Percentiles rank a stretch among this genome's conserved stretches.
phyloP scores from a whole-genome alignment of 2,888 invertebrate genomes.

The Altica lythri region DNA sequence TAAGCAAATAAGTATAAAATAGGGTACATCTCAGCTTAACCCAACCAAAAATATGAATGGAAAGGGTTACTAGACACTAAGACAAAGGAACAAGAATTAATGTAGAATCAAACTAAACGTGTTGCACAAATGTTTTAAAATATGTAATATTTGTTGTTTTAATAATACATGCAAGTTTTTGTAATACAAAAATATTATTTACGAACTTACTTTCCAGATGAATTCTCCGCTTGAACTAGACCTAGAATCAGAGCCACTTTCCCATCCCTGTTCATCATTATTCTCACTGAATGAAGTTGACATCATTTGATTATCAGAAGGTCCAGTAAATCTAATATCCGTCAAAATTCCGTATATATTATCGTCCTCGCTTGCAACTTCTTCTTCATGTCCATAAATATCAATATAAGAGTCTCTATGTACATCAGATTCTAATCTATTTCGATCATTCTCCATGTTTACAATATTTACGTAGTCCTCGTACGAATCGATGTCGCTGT shows the following conservation, averaged over 20 bases:
- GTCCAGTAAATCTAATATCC: constrained; percentile 56
- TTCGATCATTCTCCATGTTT: constrained; percentile 44
- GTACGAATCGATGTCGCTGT: constrained; percentile 35
- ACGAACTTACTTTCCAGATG: constrained; percentile 71
- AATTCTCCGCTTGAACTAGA: constrained; percentile 79
- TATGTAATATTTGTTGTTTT: too few species aligned
- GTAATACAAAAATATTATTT: too few species aligned
- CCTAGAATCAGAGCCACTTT: constrained; percentile 70
- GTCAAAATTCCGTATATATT: constrained; percentile 52
- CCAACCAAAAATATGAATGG: too few species aligned
- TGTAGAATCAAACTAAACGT: too few species aligned
- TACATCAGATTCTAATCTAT: constrained; percentile 35
- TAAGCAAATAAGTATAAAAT: too few species aligned
- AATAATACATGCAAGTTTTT: too few species aligned
- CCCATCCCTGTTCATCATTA: constrained; percentile 69
- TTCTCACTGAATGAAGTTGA: constrained; percentile 60
- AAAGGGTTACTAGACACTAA: too few species aligned
- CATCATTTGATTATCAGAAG: constrained; percentile 55
- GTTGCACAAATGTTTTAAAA: too few species aligned
- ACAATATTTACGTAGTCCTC: constrained; percentile 47
- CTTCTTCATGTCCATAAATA: constrained; percentile 37
- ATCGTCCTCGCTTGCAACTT: constrained; percentile 38
- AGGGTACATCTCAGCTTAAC: too few species aligned
- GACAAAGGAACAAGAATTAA: too few species aligned
- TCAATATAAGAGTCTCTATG: constrained; percentile 58